These are phyloP conservation scores for Lota lota DNA, from an alignment of 2,113 vertebrate species.

Conservation along the genomic window DNA sequence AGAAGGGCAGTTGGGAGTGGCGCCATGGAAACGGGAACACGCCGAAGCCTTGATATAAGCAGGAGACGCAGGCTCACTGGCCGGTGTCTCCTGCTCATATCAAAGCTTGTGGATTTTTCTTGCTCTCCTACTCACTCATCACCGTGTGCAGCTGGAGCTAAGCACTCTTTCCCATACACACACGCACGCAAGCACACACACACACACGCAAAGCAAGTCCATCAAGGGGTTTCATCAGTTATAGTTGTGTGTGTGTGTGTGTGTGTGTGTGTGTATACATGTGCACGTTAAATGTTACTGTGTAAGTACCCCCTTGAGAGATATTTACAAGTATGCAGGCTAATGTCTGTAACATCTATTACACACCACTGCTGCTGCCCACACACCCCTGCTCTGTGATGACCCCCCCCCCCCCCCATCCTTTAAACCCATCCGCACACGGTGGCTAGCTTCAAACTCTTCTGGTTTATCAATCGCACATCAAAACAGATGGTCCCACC, in stretches of 20 bases:
- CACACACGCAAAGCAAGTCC: background rate
- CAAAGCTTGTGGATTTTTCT: too few relatives aligned
- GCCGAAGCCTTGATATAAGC: too few relatives aligned
- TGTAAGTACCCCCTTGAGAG: background rate
- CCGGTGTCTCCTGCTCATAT: too few relatives aligned
- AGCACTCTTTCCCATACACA: conserved; percentile 13
- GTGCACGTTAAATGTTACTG: background rate
- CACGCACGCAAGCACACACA: too few relatives aligned
- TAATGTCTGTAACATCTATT: background rate
- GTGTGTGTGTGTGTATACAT: conserved; percentile 6
- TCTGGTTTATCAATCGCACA: conserved; percentile 54
- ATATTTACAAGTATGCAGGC: conserved; percentile 7
- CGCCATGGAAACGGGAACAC: too few relatives aligned
- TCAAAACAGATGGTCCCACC: conserved; percentile 43
- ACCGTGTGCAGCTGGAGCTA: conserved; percentile 13
- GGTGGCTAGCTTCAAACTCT: conserved; percentile 32
- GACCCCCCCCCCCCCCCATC: background rate
- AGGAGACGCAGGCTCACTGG: too few relatives aligned
- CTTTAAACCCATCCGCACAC: too few relatives aligned
- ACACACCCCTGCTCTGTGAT: background rate
- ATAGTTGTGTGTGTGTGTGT: conserved; percentile 17
- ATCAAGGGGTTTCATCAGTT: conserved; percentile 25
- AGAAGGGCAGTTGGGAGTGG: too few relatives aligned
- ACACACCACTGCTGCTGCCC: too few relatives aligned
- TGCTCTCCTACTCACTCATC: conserved; percentile 17